Evolutionary conservation across 2,797 vertebrate species (phyloP), one percentile per base, ranked within the genome.

Genomic region (Epinephelus malabaricus): DNA sequence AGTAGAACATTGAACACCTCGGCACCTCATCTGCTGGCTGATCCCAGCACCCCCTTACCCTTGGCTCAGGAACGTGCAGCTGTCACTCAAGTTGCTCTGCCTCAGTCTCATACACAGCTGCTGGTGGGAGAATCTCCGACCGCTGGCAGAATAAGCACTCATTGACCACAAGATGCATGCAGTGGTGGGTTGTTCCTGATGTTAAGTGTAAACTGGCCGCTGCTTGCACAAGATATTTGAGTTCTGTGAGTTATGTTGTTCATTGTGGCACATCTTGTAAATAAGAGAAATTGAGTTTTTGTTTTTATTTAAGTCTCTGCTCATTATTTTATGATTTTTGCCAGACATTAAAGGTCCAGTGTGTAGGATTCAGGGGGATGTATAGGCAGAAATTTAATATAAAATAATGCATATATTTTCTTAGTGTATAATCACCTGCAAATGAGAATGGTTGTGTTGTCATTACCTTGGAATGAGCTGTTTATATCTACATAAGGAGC

Each of bases 1-100:
- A 97, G 84, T 99, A 95, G 96, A 89, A 53, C 65, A 47, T 18
- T 0, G 4, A 75, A 71, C 73, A 60, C 68, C 69, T 80, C 79
- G 85, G 78, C 92, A 82, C 76, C 82, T 89, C 82, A 81, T 85
- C 88, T 71, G 58, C 90, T 67, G 83, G 51, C 80, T 87, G 81
- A 91, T 69, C 75, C 76, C 67, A 12, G 67, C 73, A 11, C 23
- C 79, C 73, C 59, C 62, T 62, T 51, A 40, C 64, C 70, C 62
- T 82, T 18, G 6, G 86, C 92, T 94, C 92, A 93, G 93, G 92
- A 93, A 91, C 78, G 61, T 56, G 74, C 89, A 75, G 83, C 83
- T 73, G 76, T 89, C 84, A 56, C 40, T 86, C 61, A 78, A 61
- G 80, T 75, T 75, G 76, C 80, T 85, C 61, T 30, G 46, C 59